A percentile compares a stretch with the other conserved stretches of the same genome.
These are phyloP conservation scores for Leucania comma DNA, from an alignment of 2,888 invertebrate genomes.

Conservation along the genomic window DNA sequence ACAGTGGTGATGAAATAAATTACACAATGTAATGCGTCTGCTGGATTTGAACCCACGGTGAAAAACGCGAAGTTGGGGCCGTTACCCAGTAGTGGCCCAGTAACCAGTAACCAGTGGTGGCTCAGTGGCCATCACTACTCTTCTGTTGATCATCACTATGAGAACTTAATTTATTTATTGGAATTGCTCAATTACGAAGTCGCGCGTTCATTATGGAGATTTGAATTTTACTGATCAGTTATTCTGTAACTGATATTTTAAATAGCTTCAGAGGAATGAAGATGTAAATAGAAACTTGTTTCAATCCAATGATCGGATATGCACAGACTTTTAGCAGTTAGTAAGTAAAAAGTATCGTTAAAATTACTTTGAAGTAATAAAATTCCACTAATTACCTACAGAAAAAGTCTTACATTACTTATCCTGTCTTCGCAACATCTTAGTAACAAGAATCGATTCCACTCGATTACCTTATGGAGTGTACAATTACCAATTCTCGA, in stretches of 20 bases:
- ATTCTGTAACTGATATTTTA: conserved; percentile 12
- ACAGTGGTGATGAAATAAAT: neutral
- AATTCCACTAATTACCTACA: conserved; percentile 31
- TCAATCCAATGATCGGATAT: conserved; percentile 2
- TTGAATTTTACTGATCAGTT: neutral
- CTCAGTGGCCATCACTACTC: too few species aligned
- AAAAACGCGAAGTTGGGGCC: too few species aligned
- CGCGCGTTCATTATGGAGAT: neutral
- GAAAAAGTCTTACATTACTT: conserved; percentile 26
- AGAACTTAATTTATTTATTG: too few species aligned
- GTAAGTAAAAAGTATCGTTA: neutral
- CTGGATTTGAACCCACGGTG: too few species aligned
- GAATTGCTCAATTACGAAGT: neutral
- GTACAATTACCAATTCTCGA: conserved; percentile 52
- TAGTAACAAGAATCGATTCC: conserved; percentile 37
- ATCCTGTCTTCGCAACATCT: conserved; percentile 18
- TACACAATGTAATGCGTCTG: too few species aligned
- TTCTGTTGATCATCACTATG: too few species aligned
- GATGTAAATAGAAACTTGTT: conserved; percentile 6
- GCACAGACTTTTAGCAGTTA: neutral
- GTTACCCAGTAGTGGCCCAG: too few species aligned
- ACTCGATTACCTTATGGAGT: conserved; percentile 45
- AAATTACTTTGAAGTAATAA: conserved; percentile 31
- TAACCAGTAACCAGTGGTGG: too few species aligned
- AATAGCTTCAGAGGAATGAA: conserved; percentile 1